Percentiles rank a stretch among this genome's conserved stretches.
Conservation (phyloP, 2,113 vertebrate genomes). For the Trematocara stigmaticum region DNA sequence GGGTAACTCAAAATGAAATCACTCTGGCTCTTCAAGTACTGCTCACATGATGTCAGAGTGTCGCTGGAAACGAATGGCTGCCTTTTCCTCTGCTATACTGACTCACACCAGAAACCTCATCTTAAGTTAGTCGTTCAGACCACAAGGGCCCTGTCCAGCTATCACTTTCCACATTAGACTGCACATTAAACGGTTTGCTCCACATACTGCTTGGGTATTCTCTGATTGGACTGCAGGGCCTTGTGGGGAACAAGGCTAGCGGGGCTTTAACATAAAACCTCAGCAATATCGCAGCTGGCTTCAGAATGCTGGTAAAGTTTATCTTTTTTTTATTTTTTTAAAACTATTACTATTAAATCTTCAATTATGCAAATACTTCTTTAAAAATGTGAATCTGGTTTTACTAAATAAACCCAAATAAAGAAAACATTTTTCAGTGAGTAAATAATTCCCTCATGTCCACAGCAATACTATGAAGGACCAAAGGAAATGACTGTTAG, state of each 20-base stretch:
- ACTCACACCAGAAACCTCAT: conserved; percentile 13
- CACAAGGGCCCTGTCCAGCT: not conserved
- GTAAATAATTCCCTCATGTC: not conserved
- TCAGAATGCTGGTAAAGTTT: not conserved
- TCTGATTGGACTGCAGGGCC: conserved; percentile 17
- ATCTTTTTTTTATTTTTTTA: not conserved
- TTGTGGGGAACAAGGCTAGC: not conserved
- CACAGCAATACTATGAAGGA: not conserved
- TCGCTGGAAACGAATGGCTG: not conserved
- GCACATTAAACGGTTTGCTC: not conserved
- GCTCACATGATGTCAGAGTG: not conserved
- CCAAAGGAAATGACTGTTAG: conserved; percentile 15
- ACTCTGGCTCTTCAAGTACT: not conserved
- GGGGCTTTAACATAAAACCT: not conserved
- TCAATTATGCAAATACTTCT: not conserved
- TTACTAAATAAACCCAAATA: not conserved
- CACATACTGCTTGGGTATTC: conserved; percentile 6
- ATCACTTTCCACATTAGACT: not conserved
- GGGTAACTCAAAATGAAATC: not conserved
- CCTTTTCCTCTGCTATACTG: not conserved
- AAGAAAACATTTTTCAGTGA: not conserved
- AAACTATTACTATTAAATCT: not conserved
- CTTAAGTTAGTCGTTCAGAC: not conserved
- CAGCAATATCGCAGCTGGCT: not conserved
- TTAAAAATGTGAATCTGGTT: not conserved